These are phyloP conservation scores for Mungos mungo DNA, from an alignment of 2,113 vertebrate species.

Conservation along the genomic window DNA sequence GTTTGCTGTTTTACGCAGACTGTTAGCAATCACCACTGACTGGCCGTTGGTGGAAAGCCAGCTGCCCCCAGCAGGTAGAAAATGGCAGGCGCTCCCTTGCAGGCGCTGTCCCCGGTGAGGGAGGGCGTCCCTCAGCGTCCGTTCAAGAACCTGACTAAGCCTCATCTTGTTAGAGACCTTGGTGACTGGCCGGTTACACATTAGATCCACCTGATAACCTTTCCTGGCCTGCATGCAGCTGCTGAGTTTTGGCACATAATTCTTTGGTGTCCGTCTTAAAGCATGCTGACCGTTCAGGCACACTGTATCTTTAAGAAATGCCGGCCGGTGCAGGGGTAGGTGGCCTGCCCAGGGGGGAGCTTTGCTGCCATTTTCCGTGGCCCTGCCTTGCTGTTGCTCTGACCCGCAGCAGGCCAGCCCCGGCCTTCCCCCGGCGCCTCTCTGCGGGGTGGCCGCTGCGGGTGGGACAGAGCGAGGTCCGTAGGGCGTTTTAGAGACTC, in stretches of 20 bases:
- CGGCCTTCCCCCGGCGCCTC: neutral
- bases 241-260: neutral
- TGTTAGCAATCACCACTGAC: neutral
- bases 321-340: too few relatives aligned
- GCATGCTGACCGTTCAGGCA: neutral
- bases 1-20: neutral
- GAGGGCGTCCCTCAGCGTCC: neutral
- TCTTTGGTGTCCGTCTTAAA: neutral
- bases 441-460: neutral
- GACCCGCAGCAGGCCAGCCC: neutral
- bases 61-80: neutral
- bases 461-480: neutral
- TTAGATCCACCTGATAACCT: neutral
- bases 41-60: neutral
- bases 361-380: too few relatives aligned
- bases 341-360: too few relatives aligned
- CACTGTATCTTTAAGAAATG: neutral
- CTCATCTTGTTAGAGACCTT: neutral
- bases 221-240: neutral
- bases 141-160: neutral
- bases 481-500: neutral
- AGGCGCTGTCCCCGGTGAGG: neutral
- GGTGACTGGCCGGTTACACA: neutral
- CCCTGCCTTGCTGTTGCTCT: too few relatives aligned
- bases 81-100: neutral